Evolutionary conservation across 2,888 invertebrate species (phyloP).

Genomic region (Cryptus viduatorius): DNA sequence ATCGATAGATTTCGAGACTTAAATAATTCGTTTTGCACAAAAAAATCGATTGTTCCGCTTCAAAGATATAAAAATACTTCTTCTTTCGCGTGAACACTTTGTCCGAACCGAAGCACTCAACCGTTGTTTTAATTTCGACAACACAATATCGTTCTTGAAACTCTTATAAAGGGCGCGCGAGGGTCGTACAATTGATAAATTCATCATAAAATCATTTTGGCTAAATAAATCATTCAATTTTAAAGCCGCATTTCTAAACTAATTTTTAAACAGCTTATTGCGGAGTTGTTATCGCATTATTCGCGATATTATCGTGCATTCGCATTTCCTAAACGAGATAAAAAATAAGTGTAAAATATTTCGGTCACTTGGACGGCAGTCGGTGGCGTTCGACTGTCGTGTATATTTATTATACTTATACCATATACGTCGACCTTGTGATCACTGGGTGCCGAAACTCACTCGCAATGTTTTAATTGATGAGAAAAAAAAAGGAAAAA

Average conservation of each 20-base stretch:
- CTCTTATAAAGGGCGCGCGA: background rate
- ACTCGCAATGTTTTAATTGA: constrained; percentile 5
- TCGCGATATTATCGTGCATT: constrained; percentile 15
- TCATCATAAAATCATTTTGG: background rate
- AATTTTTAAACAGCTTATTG: background rate
- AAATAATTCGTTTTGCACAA: background rate
- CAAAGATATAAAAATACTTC: background rate
- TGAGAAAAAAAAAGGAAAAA: background rate
- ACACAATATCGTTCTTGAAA: background rate
- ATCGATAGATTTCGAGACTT: background rate
- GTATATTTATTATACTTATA: background rate
- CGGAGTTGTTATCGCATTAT: background rate
- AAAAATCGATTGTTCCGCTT: background rate
- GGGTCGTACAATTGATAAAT: background rate
- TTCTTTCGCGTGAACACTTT: background rate
- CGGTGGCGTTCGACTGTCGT: constrained; percentile 26
- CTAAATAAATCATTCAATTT: background rate
- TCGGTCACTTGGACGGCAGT: constrained; percentile 17
- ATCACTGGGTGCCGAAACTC: constrained; percentile 41
- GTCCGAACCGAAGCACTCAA: background rate
- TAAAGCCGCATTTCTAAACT: background rate
- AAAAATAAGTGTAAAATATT: constrained; percentile 23
- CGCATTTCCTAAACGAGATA: constrained; percentile 36
- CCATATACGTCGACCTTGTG: constrained; percentile 16
- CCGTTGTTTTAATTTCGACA: background rate